Percentiles rank a stretch among this genome's conserved stretches.
phyloP scores from a whole-genome alignment of 2,888 invertebrate genomes.

The Pyrrhia umbra region DNA sequence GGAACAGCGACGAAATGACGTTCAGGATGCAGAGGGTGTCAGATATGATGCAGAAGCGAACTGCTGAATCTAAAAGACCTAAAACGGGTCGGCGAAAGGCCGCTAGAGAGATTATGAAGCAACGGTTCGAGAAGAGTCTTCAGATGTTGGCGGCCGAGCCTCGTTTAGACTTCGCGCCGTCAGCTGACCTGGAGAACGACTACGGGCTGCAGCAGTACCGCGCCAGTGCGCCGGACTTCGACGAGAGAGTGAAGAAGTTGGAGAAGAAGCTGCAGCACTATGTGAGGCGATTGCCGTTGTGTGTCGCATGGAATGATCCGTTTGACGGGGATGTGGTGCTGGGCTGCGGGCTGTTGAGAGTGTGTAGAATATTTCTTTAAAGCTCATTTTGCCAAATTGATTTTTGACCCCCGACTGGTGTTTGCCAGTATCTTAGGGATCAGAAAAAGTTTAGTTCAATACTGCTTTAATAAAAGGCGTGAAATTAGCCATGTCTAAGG shows the following conservation, averaged over 20 bases:
- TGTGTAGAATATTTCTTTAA: background rate
- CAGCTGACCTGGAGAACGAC: conserved; percentile 94
- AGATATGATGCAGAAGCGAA: conserved; percentile 93
- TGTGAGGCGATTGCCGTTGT: conserved; percentile 81
- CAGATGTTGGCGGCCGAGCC: conserved; percentile 95
- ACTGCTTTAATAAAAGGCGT: too few species aligned
- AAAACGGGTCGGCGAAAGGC: conserved; percentile 78
- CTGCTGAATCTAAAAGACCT: conserved; percentile 82
- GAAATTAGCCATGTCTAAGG: too few species aligned
- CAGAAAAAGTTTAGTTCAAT: too few species aligned
- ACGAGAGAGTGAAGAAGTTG: conserved; percentile 95
- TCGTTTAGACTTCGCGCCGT: conserved; percentile 89
- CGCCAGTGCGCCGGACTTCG: conserved; percentile 95
- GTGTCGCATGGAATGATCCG: conserved; percentile 78
- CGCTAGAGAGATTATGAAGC: conserved; percentile 92
- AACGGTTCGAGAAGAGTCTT: conserved; percentile 96
- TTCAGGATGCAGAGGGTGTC: conserved; percentile 93
- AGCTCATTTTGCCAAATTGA: too few species aligned
- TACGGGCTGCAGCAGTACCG: conserved; percentile 95
- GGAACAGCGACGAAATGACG: conserved; percentile 81
- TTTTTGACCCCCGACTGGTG: too few species aligned
- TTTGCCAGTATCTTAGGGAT: too few species aligned
- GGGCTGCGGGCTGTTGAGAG: conserved; percentile 52
- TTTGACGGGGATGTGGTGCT: conserved; percentile 44
- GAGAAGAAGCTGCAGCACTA: conserved; percentile 88